Conservation (phyloP, 2,113 vertebrate species). For the Monopterus albus region DNA sequence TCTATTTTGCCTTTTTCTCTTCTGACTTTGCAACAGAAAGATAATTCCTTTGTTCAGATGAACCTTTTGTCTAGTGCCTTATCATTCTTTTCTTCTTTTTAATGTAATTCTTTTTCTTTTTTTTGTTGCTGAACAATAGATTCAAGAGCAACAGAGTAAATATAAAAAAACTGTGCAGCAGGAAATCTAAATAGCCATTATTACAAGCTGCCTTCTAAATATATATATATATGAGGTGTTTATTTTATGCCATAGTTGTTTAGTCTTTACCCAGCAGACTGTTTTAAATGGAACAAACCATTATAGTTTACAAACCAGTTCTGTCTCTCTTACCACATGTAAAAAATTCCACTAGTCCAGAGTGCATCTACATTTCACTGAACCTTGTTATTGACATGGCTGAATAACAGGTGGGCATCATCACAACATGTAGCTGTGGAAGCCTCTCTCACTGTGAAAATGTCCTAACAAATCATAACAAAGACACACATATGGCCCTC, state of each 20-base stretch:
- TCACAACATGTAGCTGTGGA: constrained; percentile 45
- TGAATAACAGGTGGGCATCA: constrained; percentile 82
- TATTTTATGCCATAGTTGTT: not conserved
- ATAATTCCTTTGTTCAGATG: constrained; percentile 49
- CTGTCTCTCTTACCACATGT: not conserved
- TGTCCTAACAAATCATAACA: constrained; percentile 73
- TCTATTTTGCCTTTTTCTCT: constrained; percentile 36
- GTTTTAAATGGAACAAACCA: constrained; percentile 1
- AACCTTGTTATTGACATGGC: constrained; percentile 33
- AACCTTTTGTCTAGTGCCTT: constrained; percentile 35
- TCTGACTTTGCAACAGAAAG: constrained; percentile 38
- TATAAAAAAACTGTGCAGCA: constrained; percentile 16
- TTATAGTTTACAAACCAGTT: constrained; percentile 6
- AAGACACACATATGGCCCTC: constrained; percentile 78
- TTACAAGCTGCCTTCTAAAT: not conserved
- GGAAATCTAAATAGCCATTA: constrained; percentile 8
- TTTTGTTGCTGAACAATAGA: constrained; percentile 55
- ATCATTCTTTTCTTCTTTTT: constrained; percentile 33
- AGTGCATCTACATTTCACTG: constrained; percentile 38
- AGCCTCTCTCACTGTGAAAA: constrained; percentile 55
- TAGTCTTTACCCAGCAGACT: not conserved
- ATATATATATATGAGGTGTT: not conserved
- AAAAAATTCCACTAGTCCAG: constrained; percentile 6
- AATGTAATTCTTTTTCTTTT: constrained; percentile 43
- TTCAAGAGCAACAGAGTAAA: constrained; percentile 53